Evolutionary conservation across 2,888 invertebrate genomes (phyloP), one percentile per base, ranked within the genome.

Genomic region (Hydrotaea cyrtoneurina): DNA sequence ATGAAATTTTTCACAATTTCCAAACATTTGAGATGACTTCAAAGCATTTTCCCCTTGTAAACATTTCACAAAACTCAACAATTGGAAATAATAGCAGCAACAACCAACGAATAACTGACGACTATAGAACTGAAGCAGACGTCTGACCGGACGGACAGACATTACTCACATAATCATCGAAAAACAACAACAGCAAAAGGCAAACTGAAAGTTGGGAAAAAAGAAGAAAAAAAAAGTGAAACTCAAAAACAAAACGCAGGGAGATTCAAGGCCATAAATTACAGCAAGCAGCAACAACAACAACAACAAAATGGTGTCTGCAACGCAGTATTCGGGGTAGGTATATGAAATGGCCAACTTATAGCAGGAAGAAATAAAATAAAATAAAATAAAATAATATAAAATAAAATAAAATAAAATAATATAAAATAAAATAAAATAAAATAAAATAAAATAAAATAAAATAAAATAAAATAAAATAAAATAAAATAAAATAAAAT

Each of bases 251-350:
- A n/a, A 31, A n/a, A 31, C 36, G 36, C 1, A 64, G 23, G 57
- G 73, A 74, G 55, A 66, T 36, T 78, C 78, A 82, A 78, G 82
- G 75, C 74, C 69, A 78, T 75, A 75, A 75, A 75, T 74, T 53
- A 71, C 43, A 78, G 78, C 75, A 8, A 15, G 17, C 15, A 19
- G 17, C 53, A 19, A 53, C 53, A 53, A 46, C 46, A 46, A 46
- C 46, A 7, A n/a, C n/a, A n/a, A n/a, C n/a, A n/a, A n/a, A 53
- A 19, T 53, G 78, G 71, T 57, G 78, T 15, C 11, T 11, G 43
- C 39, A 17, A 66, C 13, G 17, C 66, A 66, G 57, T 53, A 8
- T 53, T 53, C 7, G 53, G 53, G 53, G 53, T 53, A 53, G 53
- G 13, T 17, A 53, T 8, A 53, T n/a, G 17, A n/a, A 13, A 5